Conservation (phyloP, 2,888 invertebrate genomes). For the Perdita meconis region DNA sequence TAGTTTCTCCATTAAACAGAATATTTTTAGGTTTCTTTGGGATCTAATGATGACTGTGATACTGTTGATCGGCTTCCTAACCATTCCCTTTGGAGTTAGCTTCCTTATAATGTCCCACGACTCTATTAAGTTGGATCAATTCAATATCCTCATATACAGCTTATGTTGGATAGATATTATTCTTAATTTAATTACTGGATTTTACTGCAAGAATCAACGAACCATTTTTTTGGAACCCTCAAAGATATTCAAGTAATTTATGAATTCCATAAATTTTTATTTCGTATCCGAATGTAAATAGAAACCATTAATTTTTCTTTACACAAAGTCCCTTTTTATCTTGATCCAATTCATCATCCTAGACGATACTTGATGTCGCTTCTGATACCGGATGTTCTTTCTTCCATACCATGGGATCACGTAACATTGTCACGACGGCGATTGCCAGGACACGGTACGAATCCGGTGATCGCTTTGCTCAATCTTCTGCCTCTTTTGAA, state of each 20-base stretch:
- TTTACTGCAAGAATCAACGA: conserved; percentile 60
- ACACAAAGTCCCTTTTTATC: too few relatives aligned
- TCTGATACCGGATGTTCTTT: conserved; percentile 75
- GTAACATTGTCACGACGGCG: conserved; percentile 76
- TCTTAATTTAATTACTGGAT: conserved; percentile 76
- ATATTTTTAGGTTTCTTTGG: conserved; percentile 76
- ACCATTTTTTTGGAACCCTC: conserved; percentile 69
- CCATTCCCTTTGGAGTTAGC: conserved; percentile 78
- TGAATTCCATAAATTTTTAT: too few relatives aligned
- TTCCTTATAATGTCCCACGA: conserved; percentile 77
- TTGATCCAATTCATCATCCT: not conserved
- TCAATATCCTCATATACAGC: conserved; percentile 75
- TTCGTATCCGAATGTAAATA: too few relatives aligned
- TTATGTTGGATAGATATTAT: conserved; percentile 79
- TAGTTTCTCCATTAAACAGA: not conserved
- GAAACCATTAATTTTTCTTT: too few relatives aligned
- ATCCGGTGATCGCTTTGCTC: conserved; percentile 36
- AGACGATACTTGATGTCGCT: conserved; percentile 70
- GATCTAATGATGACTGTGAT: conserved; percentile 76
- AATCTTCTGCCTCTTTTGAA: conserved; percentile 79
- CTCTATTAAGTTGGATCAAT: conserved; percentile 66
- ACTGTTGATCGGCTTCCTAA: conserved; percentile 74
- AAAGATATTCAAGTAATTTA: conserved; percentile 73
- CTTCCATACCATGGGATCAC: conserved; percentile 79
- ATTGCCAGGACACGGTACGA: conserved; percentile 68